These are phyloP conservation scores for Clinocottus analis DNA, from an alignment of 2,113 vertebrate genomes.

Conservation along the genomic window DNA sequence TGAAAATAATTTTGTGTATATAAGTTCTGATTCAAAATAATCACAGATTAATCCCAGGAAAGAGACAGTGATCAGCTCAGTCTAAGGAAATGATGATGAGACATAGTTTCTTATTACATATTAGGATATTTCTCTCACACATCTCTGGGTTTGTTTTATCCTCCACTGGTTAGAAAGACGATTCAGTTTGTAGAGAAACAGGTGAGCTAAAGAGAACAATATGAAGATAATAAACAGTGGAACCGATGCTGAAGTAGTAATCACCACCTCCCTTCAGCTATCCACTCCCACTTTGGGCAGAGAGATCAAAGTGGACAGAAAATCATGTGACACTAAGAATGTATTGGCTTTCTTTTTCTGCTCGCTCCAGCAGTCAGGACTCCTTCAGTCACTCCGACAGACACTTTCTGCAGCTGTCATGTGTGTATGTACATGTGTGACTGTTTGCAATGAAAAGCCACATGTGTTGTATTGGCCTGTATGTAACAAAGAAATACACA, in stretches of 20 bases:
- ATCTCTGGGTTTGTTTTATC: background rate
- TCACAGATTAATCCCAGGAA: background rate
- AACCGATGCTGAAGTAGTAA: constrained; percentile 37
- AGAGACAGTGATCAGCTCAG: background rate
- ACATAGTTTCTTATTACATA: too few relatives aligned
- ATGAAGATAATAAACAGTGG: background rate
- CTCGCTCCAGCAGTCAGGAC: background rate
- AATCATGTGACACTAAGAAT: background rate
- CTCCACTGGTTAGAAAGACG: background rate
- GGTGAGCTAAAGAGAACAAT: background rate
- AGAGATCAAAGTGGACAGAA: background rate
- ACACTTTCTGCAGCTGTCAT: background rate
- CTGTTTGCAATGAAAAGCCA: background rate
- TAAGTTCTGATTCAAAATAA: background rate
- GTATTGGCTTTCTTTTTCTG: background rate
- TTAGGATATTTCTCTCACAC: too few relatives aligned
- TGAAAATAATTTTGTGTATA: too few relatives aligned
- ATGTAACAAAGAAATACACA: background rate
- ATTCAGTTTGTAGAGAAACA: background rate
- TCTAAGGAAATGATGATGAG: background rate
- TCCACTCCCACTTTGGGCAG: constrained; percentile 24
- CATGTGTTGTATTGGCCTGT: background rate
- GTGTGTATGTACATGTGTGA: too few relatives aligned
- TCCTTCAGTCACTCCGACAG: background rate
- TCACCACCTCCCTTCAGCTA: constrained; percentile 28